phyloP scores from a whole-genome alignment of 2,888 invertebrate genomes.

The Habroteleia sp. region DNA sequence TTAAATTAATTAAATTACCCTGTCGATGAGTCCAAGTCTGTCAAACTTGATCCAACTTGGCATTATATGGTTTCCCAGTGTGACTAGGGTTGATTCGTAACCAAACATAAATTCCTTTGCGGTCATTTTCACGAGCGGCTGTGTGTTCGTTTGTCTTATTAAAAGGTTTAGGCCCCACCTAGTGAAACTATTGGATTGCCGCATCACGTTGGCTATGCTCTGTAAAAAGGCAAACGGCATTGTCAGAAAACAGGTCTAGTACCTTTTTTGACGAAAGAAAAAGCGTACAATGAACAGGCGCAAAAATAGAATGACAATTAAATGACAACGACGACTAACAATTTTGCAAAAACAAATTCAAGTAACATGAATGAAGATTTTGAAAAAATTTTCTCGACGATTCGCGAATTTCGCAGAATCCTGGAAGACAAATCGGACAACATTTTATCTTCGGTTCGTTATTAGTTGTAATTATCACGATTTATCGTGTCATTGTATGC shows the following conservation, averaged over 20 bases:
- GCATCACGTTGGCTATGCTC: constrained; percentile 91
- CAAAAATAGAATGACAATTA: no score
- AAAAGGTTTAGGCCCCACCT: constrained; percentile 87
- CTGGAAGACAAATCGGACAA: constrained; percentile 1
- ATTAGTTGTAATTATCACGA: constrained; percentile 47
- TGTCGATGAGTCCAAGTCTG: constrained; percentile 92
- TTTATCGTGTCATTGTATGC: constrained; percentile 22
- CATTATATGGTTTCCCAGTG: constrained; percentile 90
- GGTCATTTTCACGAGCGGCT: constrained; percentile 89
- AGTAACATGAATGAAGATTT: no score
- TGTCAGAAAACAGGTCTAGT: constrained; percentile 42
- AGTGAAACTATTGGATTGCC: constrained; percentile 85
- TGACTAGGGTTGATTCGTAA: constrained; percentile 90
- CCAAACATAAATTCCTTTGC: constrained; percentile 95
- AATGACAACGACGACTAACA: no score
- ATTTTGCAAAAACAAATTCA: no score
- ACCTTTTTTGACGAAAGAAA: constrained; percentile 14
- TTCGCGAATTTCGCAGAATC: no score
- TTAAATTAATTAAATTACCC: constrained; percentile 85
- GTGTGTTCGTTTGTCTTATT: constrained; percentile 85
- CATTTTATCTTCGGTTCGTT: background rate
- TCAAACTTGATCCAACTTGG: constrained; percentile 93
- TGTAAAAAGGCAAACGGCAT: constrained; percentile 77
- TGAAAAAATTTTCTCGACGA: no score
- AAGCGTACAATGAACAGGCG: no score